Conservation (phyloP, 2,113 vertebrate species). For the Oreochromis aureus region DNA sequence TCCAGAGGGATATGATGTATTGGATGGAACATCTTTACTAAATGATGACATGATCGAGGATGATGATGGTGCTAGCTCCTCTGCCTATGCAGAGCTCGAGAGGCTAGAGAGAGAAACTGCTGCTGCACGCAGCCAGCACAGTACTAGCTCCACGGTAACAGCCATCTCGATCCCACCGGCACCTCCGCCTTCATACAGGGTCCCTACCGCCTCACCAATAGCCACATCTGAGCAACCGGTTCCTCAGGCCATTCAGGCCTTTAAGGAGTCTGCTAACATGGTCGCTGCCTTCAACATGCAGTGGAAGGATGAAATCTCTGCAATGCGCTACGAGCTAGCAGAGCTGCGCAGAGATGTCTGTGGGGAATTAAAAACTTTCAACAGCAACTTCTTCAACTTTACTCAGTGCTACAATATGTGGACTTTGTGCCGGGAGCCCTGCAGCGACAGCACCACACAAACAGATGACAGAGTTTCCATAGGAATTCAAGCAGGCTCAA, state of each 20-base stretch:
- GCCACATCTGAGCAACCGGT: constrained; percentile 66
- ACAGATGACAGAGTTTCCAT: constrained; percentile 72
- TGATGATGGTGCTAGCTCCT: constrained; percentile 77
- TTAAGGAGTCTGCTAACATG: constrained; percentile 80
- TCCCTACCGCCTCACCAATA: constrained; percentile 60
- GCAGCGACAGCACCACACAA: constrained; percentile 65
- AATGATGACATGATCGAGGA: constrained; percentile 81
- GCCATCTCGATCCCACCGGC: constrained; percentile 75
- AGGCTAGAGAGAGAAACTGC: constrained; percentile 73
- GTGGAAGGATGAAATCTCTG: constrained; percentile 80
- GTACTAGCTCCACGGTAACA: constrained; percentile 79
- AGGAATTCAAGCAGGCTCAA: constrained; percentile 74
- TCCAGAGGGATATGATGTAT: constrained; percentile 80
- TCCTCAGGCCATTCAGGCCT: constrained; percentile 77
- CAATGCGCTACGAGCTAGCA: constrained; percentile 78
- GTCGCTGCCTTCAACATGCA: constrained; percentile 80
- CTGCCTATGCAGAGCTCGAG: constrained; percentile 77
- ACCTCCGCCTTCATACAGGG: constrained; percentile 69
- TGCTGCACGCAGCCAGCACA: constrained; percentile 75
- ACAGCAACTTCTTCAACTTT: constrained; percentile 82
- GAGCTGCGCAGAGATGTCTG: constrained; percentile 77
- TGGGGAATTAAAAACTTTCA: constrained; percentile 78
- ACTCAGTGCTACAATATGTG: constrained; percentile 82
- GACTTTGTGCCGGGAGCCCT: constrained; percentile 74
- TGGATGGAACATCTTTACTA: constrained; percentile 77